Base-by-base conservation (phyloP, 2,888 invertebrate species). In the Erannis defoliaria region DNA sequence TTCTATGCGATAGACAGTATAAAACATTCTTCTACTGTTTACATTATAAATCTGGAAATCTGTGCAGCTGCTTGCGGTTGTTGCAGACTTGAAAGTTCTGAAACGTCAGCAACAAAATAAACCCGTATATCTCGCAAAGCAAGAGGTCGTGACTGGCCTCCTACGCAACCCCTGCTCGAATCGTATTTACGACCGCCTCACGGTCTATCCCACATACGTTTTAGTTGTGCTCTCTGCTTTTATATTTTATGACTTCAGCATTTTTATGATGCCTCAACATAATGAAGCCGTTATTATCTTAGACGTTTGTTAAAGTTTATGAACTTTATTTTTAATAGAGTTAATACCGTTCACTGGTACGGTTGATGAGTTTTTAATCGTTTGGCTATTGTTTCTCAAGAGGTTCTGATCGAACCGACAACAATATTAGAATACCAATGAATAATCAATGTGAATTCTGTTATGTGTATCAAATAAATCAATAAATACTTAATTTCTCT, bases 241-340 rank as follows among this genome's bases (percentile, higher is more conserved):
- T 63, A 73, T 62, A 64, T 70, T 78, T 78, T 70, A 76, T 73
- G 64, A 68, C 69, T 68, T 69, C 50, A 62, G 69, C 56, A 45
- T 69, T 68, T 78, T 78, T 75, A 76, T 73, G 74, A 71, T 55
- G 70, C 71, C 67, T 68, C 67, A 71, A 73, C 64, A 66, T 50
- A 64, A 73, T 71, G 65, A 66, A 73, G 63, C 57, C 53, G 49
- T 68, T 73, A 70, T 68, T 67, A 63, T 70, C 66, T 65, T 65
- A 54, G 23, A 19, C 38, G 51, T 49, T 45, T 64, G 18, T 61
- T 43, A 50, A 56, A 64, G 45, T 43, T 40, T 53, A 49, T 37
- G 55, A 58, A 49, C 60, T 55, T 60, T 54, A 48, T 49, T 60
- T 58, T 66, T 23, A 40, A 51, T 33, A 1, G 4, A 38, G n/a